These are phyloP conservation scores for Drosophila infuscata DNA, from an alignment of 2,888 invertebrate species.

Conservation along the genomic window DNA sequence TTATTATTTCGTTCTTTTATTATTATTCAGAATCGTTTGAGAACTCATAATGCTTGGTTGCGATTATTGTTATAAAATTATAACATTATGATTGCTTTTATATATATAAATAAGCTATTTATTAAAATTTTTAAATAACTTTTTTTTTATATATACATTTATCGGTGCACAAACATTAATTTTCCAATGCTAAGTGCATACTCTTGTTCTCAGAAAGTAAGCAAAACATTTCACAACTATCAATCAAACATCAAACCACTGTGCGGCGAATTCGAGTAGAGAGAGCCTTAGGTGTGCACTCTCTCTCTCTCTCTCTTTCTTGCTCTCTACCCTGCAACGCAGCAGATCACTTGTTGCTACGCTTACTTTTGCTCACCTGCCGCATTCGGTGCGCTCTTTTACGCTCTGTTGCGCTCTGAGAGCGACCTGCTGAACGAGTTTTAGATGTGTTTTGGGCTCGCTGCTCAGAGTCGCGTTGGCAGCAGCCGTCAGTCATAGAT, in stretches of 20 bases:
- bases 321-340: conserved; percentile 2
- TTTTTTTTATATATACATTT: background rate
- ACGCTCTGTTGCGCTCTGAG: conserved; percentile 46
- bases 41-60: background rate
- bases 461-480: conserved; percentile 68
- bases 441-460: conserved; percentile 21
- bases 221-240: background rate
- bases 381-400: conserved; percentile 24
- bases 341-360: conserved; percentile 18
- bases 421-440: conserved; percentile 67
- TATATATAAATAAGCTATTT: background rate
- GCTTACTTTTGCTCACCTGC: conserved; percentile 25
- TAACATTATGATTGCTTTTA: background rate
- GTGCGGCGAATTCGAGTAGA: conserved; percentile 60
- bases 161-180: background rate
- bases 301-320: background rate
- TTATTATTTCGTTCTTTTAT: background rate
- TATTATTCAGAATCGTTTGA: background rate
- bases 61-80: background rate
- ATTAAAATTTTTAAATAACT: background rate
- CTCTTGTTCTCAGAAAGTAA: background rate
- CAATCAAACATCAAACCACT: conserved; percentile 28
- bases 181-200: no score
- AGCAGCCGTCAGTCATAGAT: conserved; percentile 72
- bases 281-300: conserved; percentile 12